Conservation (phyloP, 2,113 vertebrate species). For the Corydoras maculifer region DNA sequence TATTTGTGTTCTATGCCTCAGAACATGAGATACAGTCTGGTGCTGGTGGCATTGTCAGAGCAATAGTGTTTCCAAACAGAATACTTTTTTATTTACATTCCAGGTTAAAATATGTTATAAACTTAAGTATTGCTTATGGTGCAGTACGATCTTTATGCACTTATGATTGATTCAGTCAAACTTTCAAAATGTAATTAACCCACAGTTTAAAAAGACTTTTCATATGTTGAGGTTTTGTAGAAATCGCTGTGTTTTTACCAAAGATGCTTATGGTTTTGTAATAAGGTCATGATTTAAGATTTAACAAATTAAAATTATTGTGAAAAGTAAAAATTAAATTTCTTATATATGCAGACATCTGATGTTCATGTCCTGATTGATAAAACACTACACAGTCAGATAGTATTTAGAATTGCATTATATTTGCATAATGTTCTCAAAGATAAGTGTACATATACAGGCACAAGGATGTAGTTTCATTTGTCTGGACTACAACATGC, state of each 20-base stretch:
- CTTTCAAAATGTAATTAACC: neutral
- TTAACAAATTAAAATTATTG: neutral
- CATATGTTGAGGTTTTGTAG: neutral
- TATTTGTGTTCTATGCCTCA: constrained; percentile 30
- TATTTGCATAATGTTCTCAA: too few relatives aligned
- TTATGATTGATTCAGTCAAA: neutral
- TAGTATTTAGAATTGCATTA: too few relatives aligned
- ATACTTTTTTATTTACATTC: neutral
- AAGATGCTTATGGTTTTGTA: neutral
- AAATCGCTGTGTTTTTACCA: neutral
- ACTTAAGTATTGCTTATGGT: neutral
- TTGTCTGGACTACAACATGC: too few relatives aligned
- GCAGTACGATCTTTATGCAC: neutral
- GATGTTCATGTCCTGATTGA: too few relatives aligned
- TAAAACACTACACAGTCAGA: too few relatives aligned
- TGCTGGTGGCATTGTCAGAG: neutral
- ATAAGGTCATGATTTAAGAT: too few relatives aligned
- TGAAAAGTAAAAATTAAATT: neutral
- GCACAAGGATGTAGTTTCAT: too few relatives aligned
- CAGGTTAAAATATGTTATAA: neutral
- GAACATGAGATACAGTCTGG: constrained; percentile 1
- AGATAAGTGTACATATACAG: too few relatives aligned
- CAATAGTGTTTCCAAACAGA: neutral
- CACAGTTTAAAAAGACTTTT: neutral
- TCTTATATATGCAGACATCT: too few relatives aligned